These are phyloP conservation scores for Sebastes ruberrimus DNA, from an alignment of 2,797 vertebrate species.

Conservation along the genomic window DNA sequence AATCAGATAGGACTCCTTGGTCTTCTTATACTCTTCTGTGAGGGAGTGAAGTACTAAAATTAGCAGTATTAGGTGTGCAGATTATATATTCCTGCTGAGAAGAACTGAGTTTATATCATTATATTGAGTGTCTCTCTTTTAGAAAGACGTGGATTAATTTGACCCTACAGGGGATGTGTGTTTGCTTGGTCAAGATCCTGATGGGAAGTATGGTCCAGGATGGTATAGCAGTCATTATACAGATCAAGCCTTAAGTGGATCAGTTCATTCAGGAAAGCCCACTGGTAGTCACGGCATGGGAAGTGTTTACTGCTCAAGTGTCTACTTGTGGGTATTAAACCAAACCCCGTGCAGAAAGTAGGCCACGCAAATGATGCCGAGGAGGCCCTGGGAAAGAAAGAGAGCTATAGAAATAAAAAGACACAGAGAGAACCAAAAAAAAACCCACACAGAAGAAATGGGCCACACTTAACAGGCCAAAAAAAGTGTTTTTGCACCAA, in stretches of 20 bases:
- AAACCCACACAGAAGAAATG: slow-evolving; percentile 51
- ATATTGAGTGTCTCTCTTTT: slow-evolving; percentile 1
- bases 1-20: background rate
- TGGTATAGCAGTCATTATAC: slow-evolving; percentile 29
- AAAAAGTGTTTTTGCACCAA: background rate
- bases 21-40: background rate
- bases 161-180: slow-evolving; percentile 16
- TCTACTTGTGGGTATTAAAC: slow-evolving; percentile 78
- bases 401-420: slow-evolving; percentile 48
- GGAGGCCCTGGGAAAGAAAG: slow-evolving; percentile 53
- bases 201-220: slow-evolving; percentile 5
- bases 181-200: slow-evolving; percentile 15
- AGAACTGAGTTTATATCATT: background rate
- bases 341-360: slow-evolving; percentile 74
- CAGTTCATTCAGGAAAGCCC: slow-evolving; percentile 65
- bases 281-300: slow-evolving; percentile 56
- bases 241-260: slow-evolving; percentile 70
- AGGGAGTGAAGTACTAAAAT: background rate
- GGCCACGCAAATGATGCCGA: slow-evolving; percentile 78
- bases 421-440: slow-evolving; percentile 32
- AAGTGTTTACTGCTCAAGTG: slow-evolving; percentile 78
- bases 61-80: background rate
- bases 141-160: background rate
- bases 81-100: background rate
- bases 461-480: slow-evolving; percentile 46